Percentiles rank a stretch among this genome's conserved stretches.
Conservation (phyloP, 2,888 invertebrate species). For the Acleris laterana region DNA sequence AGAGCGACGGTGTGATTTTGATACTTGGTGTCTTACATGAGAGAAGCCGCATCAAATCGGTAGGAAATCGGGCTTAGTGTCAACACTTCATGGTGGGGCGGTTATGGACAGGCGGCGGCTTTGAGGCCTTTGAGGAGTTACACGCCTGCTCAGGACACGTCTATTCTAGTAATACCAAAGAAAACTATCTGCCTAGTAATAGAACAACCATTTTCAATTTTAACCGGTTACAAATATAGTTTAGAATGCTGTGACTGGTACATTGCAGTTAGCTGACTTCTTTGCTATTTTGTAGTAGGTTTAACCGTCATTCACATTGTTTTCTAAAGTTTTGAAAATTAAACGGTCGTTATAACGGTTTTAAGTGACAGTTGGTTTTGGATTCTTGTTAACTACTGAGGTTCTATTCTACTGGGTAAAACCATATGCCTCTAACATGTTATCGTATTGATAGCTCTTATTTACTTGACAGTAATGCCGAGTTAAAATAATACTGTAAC, state of each 20-base stretch:
- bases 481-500: too few relatives aligned
- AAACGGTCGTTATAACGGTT: not conserved
- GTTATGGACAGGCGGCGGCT: slow-evolving; percentile 60
- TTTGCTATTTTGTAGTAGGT: slow-evolving; percentile 8
- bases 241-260: too few relatives aligned
- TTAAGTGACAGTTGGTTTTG: too few relatives aligned
- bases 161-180: not conserved
- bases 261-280: too few relatives aligned
- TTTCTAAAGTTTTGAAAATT: not conserved
- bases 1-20: slow-evolving; percentile 35
- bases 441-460: too few relatives aligned
- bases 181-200: too few relatives aligned
- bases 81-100: slow-evolving; percentile 74
- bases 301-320: slow-evolving; percentile 34
- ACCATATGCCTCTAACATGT: too few relatives aligned
- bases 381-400: too few relatives aligned
- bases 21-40: slow-evolving; percentile 58
- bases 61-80: slow-evolving; percentile 80
- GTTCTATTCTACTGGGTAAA: too few relatives aligned
- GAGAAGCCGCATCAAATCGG: slow-evolving; percentile 71
- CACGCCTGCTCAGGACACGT: slow-evolving; percentile 39
- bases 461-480: too few relatives aligned
- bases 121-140: slow-evolving; percentile 61
- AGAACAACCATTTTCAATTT: too few relatives aligned
- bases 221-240: too few relatives aligned